phyloP scores from a whole-genome alignment of 1,140 invertebrate genomes.

The Vanessa tameamea region DNA sequence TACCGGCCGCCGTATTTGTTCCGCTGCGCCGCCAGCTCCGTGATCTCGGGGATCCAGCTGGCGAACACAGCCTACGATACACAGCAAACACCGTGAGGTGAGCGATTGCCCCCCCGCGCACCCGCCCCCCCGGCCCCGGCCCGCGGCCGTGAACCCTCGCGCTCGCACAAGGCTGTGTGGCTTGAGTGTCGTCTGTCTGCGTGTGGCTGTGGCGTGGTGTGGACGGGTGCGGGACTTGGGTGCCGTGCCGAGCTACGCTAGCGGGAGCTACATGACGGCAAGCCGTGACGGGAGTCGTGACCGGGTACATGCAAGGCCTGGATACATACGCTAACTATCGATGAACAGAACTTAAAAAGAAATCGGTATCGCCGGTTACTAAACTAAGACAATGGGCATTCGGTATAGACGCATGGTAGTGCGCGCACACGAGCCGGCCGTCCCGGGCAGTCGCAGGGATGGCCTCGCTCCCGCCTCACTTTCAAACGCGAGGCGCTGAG shows the following conservation, averaged over 20 bases:
- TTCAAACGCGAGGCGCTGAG: constrained; percentile 24
- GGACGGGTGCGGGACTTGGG: constrained; percentile 72
- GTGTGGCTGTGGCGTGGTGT: constrained; percentile 73
- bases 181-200: constrained; percentile 78
- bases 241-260: constrained; percentile 78
- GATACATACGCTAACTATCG: constrained; percentile 77
- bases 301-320: constrained; percentile 78
- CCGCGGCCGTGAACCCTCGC: constrained; percentile 72
- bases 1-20: constrained; percentile 99
- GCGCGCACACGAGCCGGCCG: constrained; percentile 65
- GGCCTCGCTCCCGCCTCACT: constrained; percentile 48
- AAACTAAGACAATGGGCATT: constrained; percentile 71
- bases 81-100: constrained; percentile 77
- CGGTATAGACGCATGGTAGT: constrained; percentile 79
- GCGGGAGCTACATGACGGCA: constrained; percentile 70
- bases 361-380: constrained; percentile 74
- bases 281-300: constrained; percentile 74
- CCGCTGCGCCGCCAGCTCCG: constrained; percentile 97
- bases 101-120: constrained; percentile 58
- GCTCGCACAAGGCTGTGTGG: constrained; percentile 77
- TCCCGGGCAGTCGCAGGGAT: constrained; percentile 34
- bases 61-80: constrained; percentile 97
- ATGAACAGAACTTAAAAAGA: constrained; percentile 79
- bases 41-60: constrained; percentile 99
- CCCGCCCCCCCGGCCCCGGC: constrained; percentile 49